Conservation (phyloP, 2,113 vertebrate species). For the Pygoscelis antarcticus region DNA sequence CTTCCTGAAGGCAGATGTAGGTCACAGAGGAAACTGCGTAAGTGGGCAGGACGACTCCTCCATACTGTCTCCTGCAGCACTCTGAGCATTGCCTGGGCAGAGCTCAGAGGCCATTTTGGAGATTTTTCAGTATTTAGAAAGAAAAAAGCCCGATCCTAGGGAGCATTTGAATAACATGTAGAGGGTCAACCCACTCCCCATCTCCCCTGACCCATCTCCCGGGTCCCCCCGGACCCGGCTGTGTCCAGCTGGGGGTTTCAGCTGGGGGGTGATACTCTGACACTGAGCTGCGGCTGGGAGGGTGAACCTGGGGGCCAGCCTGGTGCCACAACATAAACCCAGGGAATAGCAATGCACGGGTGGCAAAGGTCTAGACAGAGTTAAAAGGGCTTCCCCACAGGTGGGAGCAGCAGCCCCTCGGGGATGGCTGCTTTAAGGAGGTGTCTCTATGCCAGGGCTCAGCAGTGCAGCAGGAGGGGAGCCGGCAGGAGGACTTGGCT, state of each 20-base stretch:
- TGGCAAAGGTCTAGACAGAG: background rate
- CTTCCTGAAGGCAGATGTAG: background rate
- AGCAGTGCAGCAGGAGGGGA: background rate
- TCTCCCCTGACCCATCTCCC: background rate
- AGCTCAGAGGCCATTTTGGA: rapidly evolving
- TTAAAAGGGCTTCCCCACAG: background rate
- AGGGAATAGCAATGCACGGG: rapidly evolving
- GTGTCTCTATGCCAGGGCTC: background rate
- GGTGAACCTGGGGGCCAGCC: background rate
- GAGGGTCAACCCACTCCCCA: background rate
- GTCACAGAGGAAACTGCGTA: background rate
- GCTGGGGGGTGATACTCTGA: background rate
- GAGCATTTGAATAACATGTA: background rate
- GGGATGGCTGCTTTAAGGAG: background rate
- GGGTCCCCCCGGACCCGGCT: background rate
- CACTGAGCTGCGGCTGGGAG: rapidly evolving
- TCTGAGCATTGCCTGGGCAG: background rate
- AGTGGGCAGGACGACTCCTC: background rate
- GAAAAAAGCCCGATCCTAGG: background rate
- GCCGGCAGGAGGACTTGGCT: background rate
- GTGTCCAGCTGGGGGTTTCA: background rate
- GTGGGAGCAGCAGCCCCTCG: background rate
- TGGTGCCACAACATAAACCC: background rate
- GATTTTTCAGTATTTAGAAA: background rate
- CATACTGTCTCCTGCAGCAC: background rate